phyloP scores from a whole-genome alignment of 2,113 vertebrate species.

The Lepisosteus osseus region DNA sequence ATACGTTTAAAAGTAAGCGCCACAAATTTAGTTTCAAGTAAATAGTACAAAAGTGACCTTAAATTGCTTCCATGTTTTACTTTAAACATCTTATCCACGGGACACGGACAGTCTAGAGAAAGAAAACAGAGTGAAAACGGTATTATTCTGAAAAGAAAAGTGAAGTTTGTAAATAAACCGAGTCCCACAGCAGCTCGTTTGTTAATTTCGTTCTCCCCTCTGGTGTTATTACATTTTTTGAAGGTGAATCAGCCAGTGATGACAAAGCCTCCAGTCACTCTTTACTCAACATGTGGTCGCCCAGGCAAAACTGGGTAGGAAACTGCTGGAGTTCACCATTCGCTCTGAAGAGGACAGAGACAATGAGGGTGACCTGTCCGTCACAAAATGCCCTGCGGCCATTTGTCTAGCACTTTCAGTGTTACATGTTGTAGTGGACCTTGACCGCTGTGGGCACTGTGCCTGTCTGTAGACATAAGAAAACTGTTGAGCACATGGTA shows the following conservation, averaged over 20 bases:
- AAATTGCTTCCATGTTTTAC: constrained; percentile 6
- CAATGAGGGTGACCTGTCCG: no score
- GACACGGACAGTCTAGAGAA: no score
- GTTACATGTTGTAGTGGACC: no score
- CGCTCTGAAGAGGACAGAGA: background rate
- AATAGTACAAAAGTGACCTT: constrained; percentile 36
- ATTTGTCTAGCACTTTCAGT: no score
- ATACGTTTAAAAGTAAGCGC: constrained; percentile 52
- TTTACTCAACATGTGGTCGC: constrained; percentile 9
- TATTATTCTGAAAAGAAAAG: no score
- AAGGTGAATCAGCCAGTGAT: constrained; percentile 1
- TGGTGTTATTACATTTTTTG: constrained; percentile 9
- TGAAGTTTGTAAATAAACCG: no score
- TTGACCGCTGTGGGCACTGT: no score
- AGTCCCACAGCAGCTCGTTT: background rate
- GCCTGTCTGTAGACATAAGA: no score
- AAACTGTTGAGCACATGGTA: no score
- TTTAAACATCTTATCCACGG: background rate
- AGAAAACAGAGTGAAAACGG: no score
- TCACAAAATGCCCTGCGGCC: no score
- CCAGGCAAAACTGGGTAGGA: background rate
- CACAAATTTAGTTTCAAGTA: constrained; percentile 41
- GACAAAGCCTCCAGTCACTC: background rate
- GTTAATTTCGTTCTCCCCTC: background rate
- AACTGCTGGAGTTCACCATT: constrained; percentile 12